Percentiles rank a stretch among this genome's conserved stretches.
Conservation (phyloP, 2,888 invertebrate genomes). For the Didymodactylos carnosus region DNA sequence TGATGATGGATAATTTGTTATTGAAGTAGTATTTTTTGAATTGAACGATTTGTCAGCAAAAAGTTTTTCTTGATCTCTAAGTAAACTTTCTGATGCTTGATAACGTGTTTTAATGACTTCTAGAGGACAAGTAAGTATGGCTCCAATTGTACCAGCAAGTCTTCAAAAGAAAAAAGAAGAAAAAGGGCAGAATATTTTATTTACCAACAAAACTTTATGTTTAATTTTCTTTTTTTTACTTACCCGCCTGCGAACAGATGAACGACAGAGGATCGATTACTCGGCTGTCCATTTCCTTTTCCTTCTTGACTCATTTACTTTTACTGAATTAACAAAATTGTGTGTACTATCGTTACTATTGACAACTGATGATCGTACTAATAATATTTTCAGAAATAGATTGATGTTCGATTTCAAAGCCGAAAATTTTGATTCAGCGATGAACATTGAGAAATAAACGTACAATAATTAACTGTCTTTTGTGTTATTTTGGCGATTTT, state of each 20-base stretch:
- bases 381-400: background rate
- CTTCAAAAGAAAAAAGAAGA: constrained; percentile 31
- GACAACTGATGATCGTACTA: background rate
- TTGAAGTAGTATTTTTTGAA: background rate
- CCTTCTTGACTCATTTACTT: background rate
- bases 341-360: background rate
- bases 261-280: background rate
- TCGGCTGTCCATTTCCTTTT: background rate
- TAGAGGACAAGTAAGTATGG: constrained; percentile 83
- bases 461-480: too few species aligned
- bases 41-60: background rate
- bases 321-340: background rate
- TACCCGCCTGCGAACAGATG: constrained; percentile 14
- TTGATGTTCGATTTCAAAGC: background rate
- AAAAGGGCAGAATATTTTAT: background rate
- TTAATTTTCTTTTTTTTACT: too few species aligned
- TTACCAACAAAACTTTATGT: too few species aligned
- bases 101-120: constrained; percentile 92
- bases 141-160: constrained; percentile 83
- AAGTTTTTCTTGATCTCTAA: background rate
- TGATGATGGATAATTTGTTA: background rate
- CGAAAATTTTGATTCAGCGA: background rate
- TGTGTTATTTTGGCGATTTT: too few species aligned
- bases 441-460: background rate
- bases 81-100: constrained; percentile 56